Evolutionary conservation across 1,140 invertebrate species (phyloP), one percentile per base, ranked within the genome.

Genomic region (Drosophila tsacasi): DNA sequence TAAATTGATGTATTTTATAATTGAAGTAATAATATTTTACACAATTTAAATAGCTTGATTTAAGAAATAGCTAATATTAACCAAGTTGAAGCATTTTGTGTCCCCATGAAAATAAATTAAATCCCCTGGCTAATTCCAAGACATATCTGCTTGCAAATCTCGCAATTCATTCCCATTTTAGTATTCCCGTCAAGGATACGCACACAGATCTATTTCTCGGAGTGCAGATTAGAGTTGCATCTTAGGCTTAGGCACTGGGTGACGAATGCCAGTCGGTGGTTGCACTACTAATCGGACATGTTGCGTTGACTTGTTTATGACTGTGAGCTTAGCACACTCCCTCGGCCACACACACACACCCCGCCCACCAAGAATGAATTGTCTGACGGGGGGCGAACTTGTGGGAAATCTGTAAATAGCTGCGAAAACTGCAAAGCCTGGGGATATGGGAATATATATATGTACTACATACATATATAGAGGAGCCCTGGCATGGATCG

Each of bases 281-380:
- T 89, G 85, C 85, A 85, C 85, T 90, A 89, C 85, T 90, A 89
- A 89, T 89, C 85, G 85, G 85, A 89, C 85, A 89, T 89, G 85
- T 89, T 89, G 85, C 85, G 79, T 85, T 89, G 84, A 89, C 85
- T 89, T 89, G 84, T 89, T 89, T 89, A 89, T 89, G 86, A 89
- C 85, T 85, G 66, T 60, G 47, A 90, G 86, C 85, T 90, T 90
- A 89, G 71, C 67, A 86, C 75, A 68, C 79, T 62, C 73, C 49
- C 49, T 54, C 19, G 47, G 42, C 75, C 64, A 67, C 61, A 55
- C 65, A 19, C 58, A 52, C 37, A 42, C 67, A 57, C 47, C 25
- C 40, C 62, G 54, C 49, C 52, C 35, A 21, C 35, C 25, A 27
- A 57, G 68, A 63, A 59, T 77, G 52, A 61, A 74, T 73, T 60